phyloP scores from a whole-genome alignment of 2,888 invertebrate genomes.

The Eurytoma adleriae region DNA sequence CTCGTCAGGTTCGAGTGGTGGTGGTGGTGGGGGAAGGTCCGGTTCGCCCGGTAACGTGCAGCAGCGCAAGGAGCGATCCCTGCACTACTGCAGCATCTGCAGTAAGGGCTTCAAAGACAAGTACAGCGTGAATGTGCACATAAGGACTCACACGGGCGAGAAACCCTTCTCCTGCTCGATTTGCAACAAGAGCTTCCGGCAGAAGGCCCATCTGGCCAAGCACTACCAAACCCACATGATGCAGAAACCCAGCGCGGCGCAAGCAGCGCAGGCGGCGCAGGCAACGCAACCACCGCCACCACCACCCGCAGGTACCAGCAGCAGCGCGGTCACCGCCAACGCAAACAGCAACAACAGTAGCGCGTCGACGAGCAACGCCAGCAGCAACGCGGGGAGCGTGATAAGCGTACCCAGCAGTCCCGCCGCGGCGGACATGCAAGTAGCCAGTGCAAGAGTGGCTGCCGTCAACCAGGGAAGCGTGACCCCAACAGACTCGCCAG shows the following conservation, averaged over 20 bases:
- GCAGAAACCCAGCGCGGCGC: conserved; percentile 79
- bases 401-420: conserved; percentile 55
- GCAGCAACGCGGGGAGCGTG: conserved; percentile 15
- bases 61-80: conserved; percentile 91
- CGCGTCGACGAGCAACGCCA: conserved; percentile 9
- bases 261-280: conserved; percentile 22
- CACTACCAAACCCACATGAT: conserved; percentile 96
- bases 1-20: background rate
- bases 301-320: background rate
- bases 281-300: background rate
- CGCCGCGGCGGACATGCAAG: conserved; percentile 60
- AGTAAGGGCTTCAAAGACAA: conserved; percentile 96
- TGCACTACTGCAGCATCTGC: conserved; percentile 95
- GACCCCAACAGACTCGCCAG: too few relatives aligned
- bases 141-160: conserved; percentile 98
- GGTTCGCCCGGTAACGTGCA: conserved; percentile 74
- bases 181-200: conserved; percentile 95
- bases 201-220: conserved; percentile 94
- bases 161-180: conserved; percentile 97
- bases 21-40: conserved; percentile 63
- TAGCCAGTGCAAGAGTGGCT: background rate
- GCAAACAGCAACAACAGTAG: conserved; percentile 4
- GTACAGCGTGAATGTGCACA: conserved; percentile 98
- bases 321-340: background rate
- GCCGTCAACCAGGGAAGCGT: conserved; percentile 2